Evolutionary conservation across 2,797 vertebrate genomes (phyloP), one percentile per base, ranked within the genome.

Genomic region (Hirundo rustica): DNA sequence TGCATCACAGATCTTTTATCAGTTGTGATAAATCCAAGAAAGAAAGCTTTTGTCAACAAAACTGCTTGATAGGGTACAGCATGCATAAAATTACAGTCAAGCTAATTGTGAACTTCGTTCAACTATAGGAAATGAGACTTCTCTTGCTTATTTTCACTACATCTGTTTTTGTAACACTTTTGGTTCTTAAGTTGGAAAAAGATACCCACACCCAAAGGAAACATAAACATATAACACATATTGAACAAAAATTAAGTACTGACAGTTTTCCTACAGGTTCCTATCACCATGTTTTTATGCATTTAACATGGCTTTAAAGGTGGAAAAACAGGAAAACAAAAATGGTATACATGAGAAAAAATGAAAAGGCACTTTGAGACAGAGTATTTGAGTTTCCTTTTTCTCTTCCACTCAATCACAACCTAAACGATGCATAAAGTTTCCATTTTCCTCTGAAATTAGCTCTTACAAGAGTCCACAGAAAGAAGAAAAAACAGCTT

Each of bases 101-200:
- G 85, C 58, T 89, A 96, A 96, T 96, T 92, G 81, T 67, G 95
- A 96, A 96, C 88, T 96, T 96, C 91, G 91, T 85, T 93, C 95
- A 88, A 88, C 71, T 42, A 64, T 94, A 96, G 96, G 96, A 97
- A 96, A 97, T 76, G 82, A 94, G 94, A 96, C 72, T 77, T 86
- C 86, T 93, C 64, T 65, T 93, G 91, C 96, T 97, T 97, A 96
- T 96, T 94, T 97, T 96, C 74, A 89, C 93, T 97, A 75, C 93
- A 87, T 97, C 87, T 97, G 96, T 95, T 98, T 97, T 97, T 94
- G 91, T 97, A 97, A 97, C 95, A 96, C 72, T 91, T 97, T 96
- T 88, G 88, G 82, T 94, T 96, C 95, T 97, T 95, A 96, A 97
- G 83, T 80, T 97, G 95, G 97, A 97, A 97, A 97, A 97, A 93